Conservation (phyloP, 2,113 vertebrate genomes). For the Anser cygnoides region DNA sequence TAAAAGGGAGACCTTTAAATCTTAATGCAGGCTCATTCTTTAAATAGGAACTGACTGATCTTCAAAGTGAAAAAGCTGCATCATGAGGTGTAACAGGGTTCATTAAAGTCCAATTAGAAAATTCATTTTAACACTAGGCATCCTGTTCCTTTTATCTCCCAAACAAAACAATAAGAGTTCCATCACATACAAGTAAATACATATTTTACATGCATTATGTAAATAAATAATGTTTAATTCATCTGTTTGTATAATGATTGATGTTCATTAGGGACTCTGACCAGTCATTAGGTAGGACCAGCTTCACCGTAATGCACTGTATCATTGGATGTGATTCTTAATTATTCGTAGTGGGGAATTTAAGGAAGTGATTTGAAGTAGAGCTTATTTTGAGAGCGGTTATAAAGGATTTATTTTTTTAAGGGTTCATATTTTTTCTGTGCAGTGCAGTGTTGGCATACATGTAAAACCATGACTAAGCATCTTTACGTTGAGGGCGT, state of each 20-base stretch:
- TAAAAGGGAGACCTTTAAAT: background rate
- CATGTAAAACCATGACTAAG: background rate
- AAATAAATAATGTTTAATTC: constrained; percentile 42
- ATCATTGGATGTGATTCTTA: background rate
- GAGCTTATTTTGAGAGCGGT: background rate
- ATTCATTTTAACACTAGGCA: background rate
- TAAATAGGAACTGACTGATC: background rate
- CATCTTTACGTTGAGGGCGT: background rate
- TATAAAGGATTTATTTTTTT: background rate
- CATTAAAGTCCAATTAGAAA: constrained; percentile 25
- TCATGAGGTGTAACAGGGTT: background rate
- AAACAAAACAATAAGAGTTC: background rate
- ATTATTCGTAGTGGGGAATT: background rate
- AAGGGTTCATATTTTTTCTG: background rate
- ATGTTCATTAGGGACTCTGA: background rate
- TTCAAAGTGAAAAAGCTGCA: background rate
- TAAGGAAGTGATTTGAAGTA: background rate
- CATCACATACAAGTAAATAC: background rate
- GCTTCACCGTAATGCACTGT: rapidly evolving
- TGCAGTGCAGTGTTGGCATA: background rate
- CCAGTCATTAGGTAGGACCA: background rate
- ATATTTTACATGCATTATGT: background rate
- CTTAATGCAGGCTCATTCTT: background rate
- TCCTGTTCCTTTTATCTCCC: background rate
- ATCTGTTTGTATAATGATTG: background rate